A percentile compares a stretch with the other conserved stretches of the same genome.
phyloP scores from a whole-genome alignment of 2,797 vertebrate species.

The Takifugu rubripes region DNA sequence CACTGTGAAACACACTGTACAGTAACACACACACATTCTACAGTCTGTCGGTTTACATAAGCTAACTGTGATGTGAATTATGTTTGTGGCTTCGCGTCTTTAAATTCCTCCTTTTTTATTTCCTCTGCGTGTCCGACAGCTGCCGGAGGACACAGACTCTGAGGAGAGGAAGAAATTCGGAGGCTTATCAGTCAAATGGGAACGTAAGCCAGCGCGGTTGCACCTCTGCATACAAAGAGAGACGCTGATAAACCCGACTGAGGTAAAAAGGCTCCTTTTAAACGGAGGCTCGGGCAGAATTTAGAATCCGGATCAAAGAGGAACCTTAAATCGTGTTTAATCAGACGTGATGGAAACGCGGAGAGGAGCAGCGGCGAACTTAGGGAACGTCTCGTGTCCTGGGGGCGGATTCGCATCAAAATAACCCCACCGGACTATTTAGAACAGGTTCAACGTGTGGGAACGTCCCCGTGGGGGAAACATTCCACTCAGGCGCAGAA shows the following conservation, averaged over 20 bases:
- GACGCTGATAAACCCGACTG: conserved; percentile 24
- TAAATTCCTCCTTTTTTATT: conserved; percentile 16
- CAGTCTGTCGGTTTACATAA: not conserved
- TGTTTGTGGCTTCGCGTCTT: conserved; percentile 25
- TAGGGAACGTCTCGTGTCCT: not conserved
- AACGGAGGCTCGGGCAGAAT: conserved; percentile 1
- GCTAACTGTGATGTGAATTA: conserved; percentile 6
- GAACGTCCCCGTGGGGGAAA: not conserved
- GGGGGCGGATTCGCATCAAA: conserved; percentile 10
- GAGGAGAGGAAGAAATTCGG: conserved; percentile 36
- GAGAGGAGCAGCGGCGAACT: conserved; percentile 3
- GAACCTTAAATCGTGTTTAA: conserved; percentile 13
- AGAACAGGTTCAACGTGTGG: conserved; percentile 15
- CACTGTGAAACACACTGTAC: not conserved
- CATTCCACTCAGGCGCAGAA: conserved; percentile 3
- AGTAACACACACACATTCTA: not conserved
- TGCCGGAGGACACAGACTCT: conserved; percentile 16
- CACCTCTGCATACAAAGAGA: conserved; percentile 17
- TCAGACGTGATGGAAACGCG: conserved; percentile 3
- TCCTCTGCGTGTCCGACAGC: not conserved
- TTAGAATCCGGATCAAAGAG: conserved; percentile 18
- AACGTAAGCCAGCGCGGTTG: conserved; percentile 38
- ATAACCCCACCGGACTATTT: conserved; percentile 22
- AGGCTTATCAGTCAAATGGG: conserved; percentile 59
- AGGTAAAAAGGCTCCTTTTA: conserved; percentile 25